Evolutionary conservation across 2,888 invertebrate species (phyloP), one percentile per base, ranked within the genome.

Genomic region (Drosophila meridionalis): DNA sequence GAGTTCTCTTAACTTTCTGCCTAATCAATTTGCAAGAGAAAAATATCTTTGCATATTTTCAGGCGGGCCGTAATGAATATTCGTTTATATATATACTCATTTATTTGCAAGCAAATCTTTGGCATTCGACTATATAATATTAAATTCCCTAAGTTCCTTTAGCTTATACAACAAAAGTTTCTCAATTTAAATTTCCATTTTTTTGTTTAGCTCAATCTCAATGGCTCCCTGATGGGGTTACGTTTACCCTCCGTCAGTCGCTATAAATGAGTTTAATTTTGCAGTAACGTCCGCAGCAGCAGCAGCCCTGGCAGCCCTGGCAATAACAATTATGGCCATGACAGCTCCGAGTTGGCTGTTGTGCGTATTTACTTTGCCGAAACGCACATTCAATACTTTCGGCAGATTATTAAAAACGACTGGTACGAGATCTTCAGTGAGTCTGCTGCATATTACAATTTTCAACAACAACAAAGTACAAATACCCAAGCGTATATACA

Each of bases 401-500:
- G 87, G 58, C 91, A 90, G 84, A 89, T 91, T 87, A 83, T 92
- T 72, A 90, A 79, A 78, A 83, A 85, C 72, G 83, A 89, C 82
- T 95, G 95, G 95, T 95, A 94, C 89, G 95, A 95, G 91, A 91
- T 95, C 72, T 89, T 95, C 80, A 95, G 95, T 95, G 93, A 94
- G 95, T 93, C 72, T 69, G 56, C 57, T 42, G 61, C 43, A 67
- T 72, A 65, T 74, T 69, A 76, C 75, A 56, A 55, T 75, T 72
- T 73, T 84, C 32, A 32, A 65, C 74, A 62, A 40, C 43, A 53
- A 42, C 7, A 53, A 26, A 38, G 40, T 42, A 56, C 36, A 48
- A 48, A 50, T 72, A 38, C 20, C 47, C 43, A 14, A 6, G 20
- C 30, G 36, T 28, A 12, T 48, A 47, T 47, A 8, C 5, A 43